Evolutionary conservation across 2,888 invertebrate species (phyloP), one percentile per base, ranked within the genome.

Genomic region (Drosophila differens): DNA sequence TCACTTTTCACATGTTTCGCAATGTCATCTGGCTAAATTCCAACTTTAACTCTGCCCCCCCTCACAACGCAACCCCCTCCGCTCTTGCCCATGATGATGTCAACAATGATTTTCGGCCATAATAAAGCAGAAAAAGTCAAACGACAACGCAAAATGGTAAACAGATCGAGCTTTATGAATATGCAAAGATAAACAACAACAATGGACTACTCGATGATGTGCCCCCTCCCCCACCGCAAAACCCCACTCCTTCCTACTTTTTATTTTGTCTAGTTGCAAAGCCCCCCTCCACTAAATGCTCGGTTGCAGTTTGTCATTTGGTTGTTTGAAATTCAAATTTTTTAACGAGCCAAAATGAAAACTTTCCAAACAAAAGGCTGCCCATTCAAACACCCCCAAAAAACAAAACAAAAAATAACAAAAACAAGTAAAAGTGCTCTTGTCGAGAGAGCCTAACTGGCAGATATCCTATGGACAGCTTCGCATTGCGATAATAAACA

Each of bases 331-430:
- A 74, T 86, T 83, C 60, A 89, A 88, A 81, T 82, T 88, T 83
- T 86, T 89, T 89, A 90, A 91, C 89, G 89, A 91, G 83, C 80
- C 84, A 79, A 90, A 89, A 77, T 79, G 74, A 89, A 90, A 90
- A 90, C 90, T 90, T 90, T 91, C 91, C 91, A 87, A 85, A 90
- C 86, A 84, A 89, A 85, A 87, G 78, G 60, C 76, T 74, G 72
- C 70, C 69, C 73, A 62, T 35, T 60, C 63, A 55, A 41, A 41
- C 69, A 67, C 53, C 74, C 58, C 55, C 53, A n/a, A n/a, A 64
- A n/a, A 14, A 55, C 35, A 16, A 35, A 53, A 41, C 47, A 58
- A 19, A 32, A 52, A 55, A 55, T 22, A 55, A 59, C 10, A 37
- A 55, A 25, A 60, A 51, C 51, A 58, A 30, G 55, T n/a, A 57